These are phyloP conservation scores for Centropristis striata DNA, from an alignment of 2,113 vertebrate species.

Conservation along the genomic window DNA sequence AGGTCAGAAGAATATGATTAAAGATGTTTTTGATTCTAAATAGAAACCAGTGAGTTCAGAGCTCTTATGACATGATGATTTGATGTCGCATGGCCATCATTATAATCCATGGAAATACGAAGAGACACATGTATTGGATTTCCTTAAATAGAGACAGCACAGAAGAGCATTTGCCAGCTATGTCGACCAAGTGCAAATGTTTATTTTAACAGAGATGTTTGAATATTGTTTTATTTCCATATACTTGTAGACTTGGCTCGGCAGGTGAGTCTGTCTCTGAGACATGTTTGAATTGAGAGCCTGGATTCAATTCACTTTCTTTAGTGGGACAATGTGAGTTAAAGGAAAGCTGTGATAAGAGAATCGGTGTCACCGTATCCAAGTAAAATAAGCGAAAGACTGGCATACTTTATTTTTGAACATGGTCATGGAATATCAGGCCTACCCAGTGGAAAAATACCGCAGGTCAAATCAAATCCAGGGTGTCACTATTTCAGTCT, in stretches of 20 bases:
- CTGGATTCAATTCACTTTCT: conserved; percentile 64
- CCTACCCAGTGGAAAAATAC: conserved; percentile 68
- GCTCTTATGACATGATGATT: conserved; percentile 41
- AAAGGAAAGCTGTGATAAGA: conserved; percentile 73
- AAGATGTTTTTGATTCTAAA: conserved; percentile 45
- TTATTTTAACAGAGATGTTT: conserved; percentile 81
- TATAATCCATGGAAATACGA: conserved; percentile 56
- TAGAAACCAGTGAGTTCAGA: conserved; percentile 51
- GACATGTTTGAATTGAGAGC: conserved; percentile 56
- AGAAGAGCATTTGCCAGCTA: conserved; percentile 51
- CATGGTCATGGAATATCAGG: conserved; percentile 65
- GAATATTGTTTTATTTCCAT: conserved; percentile 81
- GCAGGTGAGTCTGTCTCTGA: conserved; percentile 56
- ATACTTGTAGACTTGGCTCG: conserved; percentile 69
- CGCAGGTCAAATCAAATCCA: conserved; percentile 71
- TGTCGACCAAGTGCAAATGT: conserved; percentile 61
- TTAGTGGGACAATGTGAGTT: conserved; percentile 60
- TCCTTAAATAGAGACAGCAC: conserved; percentile 61
- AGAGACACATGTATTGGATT: conserved; percentile 70
- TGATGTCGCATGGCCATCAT: conserved; percentile 54
- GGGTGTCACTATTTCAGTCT: conserved; percentile 48
- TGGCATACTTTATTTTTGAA: conserved; percentile 78
- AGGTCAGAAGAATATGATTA: neutral
- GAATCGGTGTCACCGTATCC: conserved; percentile 70
- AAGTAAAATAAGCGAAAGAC: conserved; percentile 75